These are phyloP conservation scores for Blomia tropicalis DNA, from an alignment of 2,888 invertebrate genomes.

Conservation along the genomic window DNA sequence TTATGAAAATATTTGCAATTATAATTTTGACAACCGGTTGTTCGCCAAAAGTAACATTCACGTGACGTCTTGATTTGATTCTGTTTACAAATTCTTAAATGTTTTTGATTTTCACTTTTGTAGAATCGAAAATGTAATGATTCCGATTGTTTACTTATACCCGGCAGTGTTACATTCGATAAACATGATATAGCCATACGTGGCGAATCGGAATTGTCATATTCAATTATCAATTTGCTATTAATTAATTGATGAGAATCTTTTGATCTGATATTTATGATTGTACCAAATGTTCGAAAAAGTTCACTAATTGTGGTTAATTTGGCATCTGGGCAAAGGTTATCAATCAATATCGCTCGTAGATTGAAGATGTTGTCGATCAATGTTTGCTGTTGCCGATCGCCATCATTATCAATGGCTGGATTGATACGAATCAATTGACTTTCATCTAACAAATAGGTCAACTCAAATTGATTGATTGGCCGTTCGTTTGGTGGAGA, in stretches of 20 bases:
- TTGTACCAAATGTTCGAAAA: not conserved
- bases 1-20: constrained; percentile 16
- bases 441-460: not conserved
- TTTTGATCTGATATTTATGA: not conserved
- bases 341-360: not conserved
- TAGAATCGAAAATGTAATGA: constrained; percentile 18
- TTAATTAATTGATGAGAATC: not conserved
- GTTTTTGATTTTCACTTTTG: constrained; percentile 14
- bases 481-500: not conserved
- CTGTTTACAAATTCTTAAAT: constrained; percentile 15
- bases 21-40: constrained; percentile 21
- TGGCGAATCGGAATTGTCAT: constrained; percentile 12
- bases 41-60: constrained; percentile 25
- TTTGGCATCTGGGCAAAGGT: not conserved
- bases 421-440: too few species aligned
- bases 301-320: not conserved
- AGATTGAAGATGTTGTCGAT: constrained; percentile 7
- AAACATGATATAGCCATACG: constrained; percentile 15
- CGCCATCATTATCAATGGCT: not conserved
- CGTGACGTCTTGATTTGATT: constrained; percentile 16
- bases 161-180: not conserved
- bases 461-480: too few species aligned
- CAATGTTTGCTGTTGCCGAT: not conserved
- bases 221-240: constrained; percentile 8
- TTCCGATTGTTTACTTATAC: not conserved